phyloP scores from a whole-genome alignment of 2,113 vertebrate species.

The Hippocampus comes region DNA sequence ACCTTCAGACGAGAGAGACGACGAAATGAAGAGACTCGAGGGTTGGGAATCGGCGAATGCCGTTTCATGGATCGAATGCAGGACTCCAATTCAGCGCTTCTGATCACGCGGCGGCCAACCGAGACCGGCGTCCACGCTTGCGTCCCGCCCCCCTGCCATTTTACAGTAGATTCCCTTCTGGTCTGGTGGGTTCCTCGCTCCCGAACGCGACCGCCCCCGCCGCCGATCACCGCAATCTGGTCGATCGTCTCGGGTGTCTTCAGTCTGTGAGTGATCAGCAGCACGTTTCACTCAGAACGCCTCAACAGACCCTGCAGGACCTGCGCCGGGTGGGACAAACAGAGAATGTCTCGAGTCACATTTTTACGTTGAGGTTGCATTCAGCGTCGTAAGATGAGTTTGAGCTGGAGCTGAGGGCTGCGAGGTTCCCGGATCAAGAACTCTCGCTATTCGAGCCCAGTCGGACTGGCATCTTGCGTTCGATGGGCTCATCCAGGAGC shows the following conservation, averaged over 20 bases:
- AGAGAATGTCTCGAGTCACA: no score
- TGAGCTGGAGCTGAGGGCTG: no score
- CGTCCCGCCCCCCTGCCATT: slow-evolving; percentile 37
- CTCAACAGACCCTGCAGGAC: slow-evolving; percentile 59
- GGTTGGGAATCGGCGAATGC: no score
- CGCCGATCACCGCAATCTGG: slow-evolving; percentile 76
- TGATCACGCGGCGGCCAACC: slow-evolving; percentile 24
- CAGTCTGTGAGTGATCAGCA: slow-evolving; percentile 82
- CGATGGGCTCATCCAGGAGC: slow-evolving; percentile 71
- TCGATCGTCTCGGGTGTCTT: slow-evolving; percentile 73
- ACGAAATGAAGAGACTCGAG: no score
- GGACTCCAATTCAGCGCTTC: not conserved
- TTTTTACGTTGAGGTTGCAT: no score
- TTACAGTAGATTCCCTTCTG: slow-evolving; percentile 36
- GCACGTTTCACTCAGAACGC: slow-evolving; percentile 57
- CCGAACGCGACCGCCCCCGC: slow-evolving; percentile 53
- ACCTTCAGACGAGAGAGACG: no score
- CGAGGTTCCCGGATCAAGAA: no score
- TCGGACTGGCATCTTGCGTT: slow-evolving; percentile 40
- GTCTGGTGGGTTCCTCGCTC: slow-evolving; percentile 66
- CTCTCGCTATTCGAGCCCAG: no score
- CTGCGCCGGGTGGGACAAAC: slow-evolving; percentile 45
- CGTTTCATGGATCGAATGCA: no score
- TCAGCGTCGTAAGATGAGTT: not conserved
- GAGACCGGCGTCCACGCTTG: no score